phyloP scores from a whole-genome alignment of 1,140 invertebrate genomes.

The Hyles euphorbiae region DNA sequence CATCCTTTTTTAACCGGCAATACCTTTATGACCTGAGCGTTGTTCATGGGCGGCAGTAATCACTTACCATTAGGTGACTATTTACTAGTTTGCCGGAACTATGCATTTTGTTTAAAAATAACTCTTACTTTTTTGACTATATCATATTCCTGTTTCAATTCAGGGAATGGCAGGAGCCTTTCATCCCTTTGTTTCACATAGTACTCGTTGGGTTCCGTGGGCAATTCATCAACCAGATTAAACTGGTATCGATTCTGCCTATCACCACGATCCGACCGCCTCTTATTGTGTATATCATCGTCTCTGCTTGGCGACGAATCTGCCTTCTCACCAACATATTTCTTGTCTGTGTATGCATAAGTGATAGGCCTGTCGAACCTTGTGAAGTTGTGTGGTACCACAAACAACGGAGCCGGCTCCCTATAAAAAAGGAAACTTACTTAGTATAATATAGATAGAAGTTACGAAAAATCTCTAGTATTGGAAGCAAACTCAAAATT shows the following conservation, averaged over 20 bases:
- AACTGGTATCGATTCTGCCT: slow-evolving; percentile 77
- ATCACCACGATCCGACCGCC: slow-evolving; percentile 68
- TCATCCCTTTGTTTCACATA: slow-evolving; percentile 37
- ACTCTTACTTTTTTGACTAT: slow-evolving; percentile 35
- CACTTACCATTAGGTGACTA: no score
- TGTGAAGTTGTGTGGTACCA: slow-evolving; percentile 86
- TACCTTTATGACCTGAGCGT: no score
- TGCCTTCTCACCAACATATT: slow-evolving; percentile 25
- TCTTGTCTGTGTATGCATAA: slow-evolving; percentile 73
- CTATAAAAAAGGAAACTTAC: slow-evolving; percentile 17
- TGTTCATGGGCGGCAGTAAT: no score
- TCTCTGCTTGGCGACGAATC: slow-evolving; percentile 42
- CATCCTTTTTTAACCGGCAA: no score
- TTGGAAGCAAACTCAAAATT: no score
- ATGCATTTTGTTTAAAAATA: neutral
- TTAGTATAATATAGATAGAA: slow-evolving; percentile 22
- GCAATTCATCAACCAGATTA: slow-evolving; percentile 72
- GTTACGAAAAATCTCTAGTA: no score
- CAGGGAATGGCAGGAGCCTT: slow-evolving; percentile 72
- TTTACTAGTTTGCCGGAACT: no score
- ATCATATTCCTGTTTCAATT: slow-evolving; percentile 67
- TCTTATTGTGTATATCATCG: slow-evolving; percentile 51
- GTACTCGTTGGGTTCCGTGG: slow-evolving; percentile 70
- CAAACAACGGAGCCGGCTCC: slow-evolving; percentile 78
- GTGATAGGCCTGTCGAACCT: slow-evolving; percentile 82